Evolutionary conservation across 2,113 vertebrate species (phyloP).

Genomic region (Ictidomys tridecemlineatus): DNA sequence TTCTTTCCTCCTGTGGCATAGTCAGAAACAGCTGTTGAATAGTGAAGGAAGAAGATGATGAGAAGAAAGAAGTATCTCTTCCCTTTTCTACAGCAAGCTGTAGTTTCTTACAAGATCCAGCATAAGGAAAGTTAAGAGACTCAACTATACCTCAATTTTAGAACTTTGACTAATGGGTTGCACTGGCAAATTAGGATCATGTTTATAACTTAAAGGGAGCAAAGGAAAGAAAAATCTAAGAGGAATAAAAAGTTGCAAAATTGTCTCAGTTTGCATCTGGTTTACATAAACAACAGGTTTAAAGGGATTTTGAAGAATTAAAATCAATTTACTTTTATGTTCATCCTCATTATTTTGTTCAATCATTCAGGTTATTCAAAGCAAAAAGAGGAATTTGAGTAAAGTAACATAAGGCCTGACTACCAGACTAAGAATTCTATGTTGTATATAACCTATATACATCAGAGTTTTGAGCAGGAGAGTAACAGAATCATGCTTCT

Average conservation of each 20-base stretch:
- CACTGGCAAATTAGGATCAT: neutral
- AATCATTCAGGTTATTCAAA: neutral
- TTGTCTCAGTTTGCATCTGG: neutral
- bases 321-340: neutral
- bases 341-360: neutral
- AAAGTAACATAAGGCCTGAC: neutral
- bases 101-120: neutral
- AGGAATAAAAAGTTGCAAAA: neutral
- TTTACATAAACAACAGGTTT: neutral
- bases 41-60: neutral
- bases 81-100: neutral
- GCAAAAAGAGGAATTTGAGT: neutral
- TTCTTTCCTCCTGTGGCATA: neutral
- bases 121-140: neutral
- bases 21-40: neutral
- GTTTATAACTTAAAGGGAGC: neutral
- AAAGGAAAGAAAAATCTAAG: neutral
- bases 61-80: neutral
- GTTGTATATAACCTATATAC: neutral
- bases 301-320: neutral
- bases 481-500: neutral
- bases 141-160: neutral
- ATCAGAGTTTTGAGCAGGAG: neutral
- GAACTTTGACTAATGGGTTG: neutral
- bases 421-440: neutral